These are phyloP conservation scores for Isoperla grammatica DNA, from an alignment of 2,888 invertebrate species.

Conservation along the genomic window DNA sequence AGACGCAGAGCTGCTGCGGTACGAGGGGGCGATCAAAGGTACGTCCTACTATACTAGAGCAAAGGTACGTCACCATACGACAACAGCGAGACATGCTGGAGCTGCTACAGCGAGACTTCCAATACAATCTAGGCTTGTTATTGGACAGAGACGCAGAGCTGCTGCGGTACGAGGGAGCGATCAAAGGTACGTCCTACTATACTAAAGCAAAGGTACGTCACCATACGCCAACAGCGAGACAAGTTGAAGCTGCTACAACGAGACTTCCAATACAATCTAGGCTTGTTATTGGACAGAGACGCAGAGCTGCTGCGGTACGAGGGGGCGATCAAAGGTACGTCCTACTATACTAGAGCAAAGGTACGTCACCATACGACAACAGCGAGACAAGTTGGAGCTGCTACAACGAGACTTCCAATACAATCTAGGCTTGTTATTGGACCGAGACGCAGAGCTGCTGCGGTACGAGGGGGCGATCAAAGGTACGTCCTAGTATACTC, in stretches of 20 bases:
- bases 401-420: constrained; percentile 7
- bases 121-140: constrained; percentile 13
- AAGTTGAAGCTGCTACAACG: not conserved
- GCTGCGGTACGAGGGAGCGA: not conserved
- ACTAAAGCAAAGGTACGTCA: too few relatives aligned
- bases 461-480: not conserved
- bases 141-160: constrained; percentile 16
- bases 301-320: constrained; percentile 13
- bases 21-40: constrained; percentile 6
- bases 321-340: constrained; percentile 6
- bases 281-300: constrained; percentile 11
- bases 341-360: too few relatives aligned
- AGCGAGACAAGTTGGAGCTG: not conserved
- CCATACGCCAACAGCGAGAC: not conserved
- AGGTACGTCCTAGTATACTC: too few relatives aligned
- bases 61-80: constrained; percentile 1
- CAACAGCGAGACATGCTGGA: not conserved
- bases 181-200: constrained; percentile 12
- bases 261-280: constrained; percentile 17
- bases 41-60: too few relatives aligned
- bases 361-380: constrained; percentile 3
- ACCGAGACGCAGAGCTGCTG: constrained; percentile 16
- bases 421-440: constrained; percentile 10
- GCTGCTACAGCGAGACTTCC: not conserved
- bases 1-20: constrained; percentile 14